Percentiles rank a stretch among this genome's conserved stretches.
Conservation (phyloP, 2,113 vertebrate species). For the Phocoena phocoena region DNA sequence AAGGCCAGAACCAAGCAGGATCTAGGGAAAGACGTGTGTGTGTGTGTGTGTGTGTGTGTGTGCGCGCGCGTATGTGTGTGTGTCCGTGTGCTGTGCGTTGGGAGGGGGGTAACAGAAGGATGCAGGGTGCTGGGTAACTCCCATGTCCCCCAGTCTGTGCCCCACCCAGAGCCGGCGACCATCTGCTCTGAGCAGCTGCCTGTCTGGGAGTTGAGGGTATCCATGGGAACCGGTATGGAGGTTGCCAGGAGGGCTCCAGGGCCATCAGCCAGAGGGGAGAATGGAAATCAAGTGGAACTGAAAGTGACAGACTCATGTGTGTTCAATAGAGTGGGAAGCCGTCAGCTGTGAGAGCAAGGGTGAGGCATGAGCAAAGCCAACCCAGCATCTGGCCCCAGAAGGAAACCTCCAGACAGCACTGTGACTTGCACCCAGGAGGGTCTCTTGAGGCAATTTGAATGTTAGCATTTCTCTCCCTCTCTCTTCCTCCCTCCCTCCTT, state of each 20-base stretch:
- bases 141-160: not conserved
- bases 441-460: not conserved
- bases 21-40: not conserved
- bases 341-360: slow-evolving; percentile 10
- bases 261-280: slow-evolving; percentile 58
- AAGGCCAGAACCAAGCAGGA: not conserved
- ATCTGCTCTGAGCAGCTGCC: slow-evolving; percentile 35
- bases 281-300: slow-evolving; percentile 44
- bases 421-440: not conserved
- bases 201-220: slow-evolving; percentile 59
- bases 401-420: not conserved
- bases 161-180: not conserved
- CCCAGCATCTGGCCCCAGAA: accelerated
- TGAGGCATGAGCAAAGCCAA: not conserved
- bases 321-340: not conserved
- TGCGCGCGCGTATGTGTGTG: no score
- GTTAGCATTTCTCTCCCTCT: not conserved
- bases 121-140: not conserved
- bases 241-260: slow-evolving; percentile 65
- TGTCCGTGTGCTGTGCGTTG: not conserved
- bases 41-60: not conserved
- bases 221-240: slow-evolving; percentile 69
- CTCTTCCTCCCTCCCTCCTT: not conserved
- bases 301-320: slow-evolving; percentile 34
- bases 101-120: not conserved